phyloP scores from a whole-genome alignment of 2,888 invertebrate species.

The Ryuthela nishihirai region DNA sequence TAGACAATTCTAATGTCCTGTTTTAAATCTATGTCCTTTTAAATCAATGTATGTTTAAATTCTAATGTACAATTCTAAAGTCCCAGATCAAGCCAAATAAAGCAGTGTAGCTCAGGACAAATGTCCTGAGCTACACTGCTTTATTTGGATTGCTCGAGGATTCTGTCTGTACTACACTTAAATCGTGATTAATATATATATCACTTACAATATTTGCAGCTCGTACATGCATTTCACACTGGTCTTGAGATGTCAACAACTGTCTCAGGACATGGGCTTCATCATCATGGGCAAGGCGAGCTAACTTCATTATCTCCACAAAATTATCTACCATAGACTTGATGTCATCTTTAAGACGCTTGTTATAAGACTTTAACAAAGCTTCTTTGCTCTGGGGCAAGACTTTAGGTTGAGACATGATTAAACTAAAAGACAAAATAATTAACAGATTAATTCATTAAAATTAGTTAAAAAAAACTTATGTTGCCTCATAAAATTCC shows the following conservation, averaged over 20 bases:
- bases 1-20: no score
- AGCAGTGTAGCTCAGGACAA: no score
- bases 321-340: constrained; percentile 97
- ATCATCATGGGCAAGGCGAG: constrained; percentile 36
- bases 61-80: no score
- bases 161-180: no score
- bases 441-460: not conserved
- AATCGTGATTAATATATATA: no score
- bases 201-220: constrained; percentile 77
- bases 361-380: constrained; percentile 88
- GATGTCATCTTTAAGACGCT: constrained; percentile 90
- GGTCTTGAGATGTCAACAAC: constrained; percentile 92
- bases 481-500: no score
- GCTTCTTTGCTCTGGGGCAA: constrained; percentile 93
- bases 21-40: no score
- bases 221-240: constrained; percentile 94
- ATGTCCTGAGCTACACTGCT: no score
- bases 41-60: no score
- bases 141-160: no score
- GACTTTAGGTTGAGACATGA: constrained; percentile 53
- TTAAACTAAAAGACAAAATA: not conserved
- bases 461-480: not conserved
- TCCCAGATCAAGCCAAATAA: no score
- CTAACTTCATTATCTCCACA: constrained; percentile 57
- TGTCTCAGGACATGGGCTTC: constrained; percentile 63